A percentile compares a stretch with the other conserved stretches of the same genome.
Conservation (phyloP, 2,113 vertebrate species). For the Ifrita kowaldi region DNA sequence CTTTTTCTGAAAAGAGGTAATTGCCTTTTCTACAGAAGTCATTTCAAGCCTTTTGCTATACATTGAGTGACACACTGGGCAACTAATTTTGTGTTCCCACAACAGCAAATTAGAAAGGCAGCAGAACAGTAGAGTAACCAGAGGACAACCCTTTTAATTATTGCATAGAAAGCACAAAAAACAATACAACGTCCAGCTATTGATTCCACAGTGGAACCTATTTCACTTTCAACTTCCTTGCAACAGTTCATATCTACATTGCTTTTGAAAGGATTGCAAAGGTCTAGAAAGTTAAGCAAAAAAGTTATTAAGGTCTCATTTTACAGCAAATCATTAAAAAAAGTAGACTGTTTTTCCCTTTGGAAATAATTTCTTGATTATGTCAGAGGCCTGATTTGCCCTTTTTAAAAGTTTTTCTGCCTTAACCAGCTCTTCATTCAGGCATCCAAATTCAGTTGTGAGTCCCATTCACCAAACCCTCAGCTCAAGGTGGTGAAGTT, state of each 20-base stretch:
- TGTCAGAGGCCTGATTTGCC: not conserved
- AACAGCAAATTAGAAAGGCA: conserved; percentile 37
- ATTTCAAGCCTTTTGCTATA: conserved; percentile 27
- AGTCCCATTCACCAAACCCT: not conserved
- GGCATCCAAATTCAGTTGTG: not conserved
- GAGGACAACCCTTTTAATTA: not conserved
- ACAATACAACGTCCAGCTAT: not conserved
- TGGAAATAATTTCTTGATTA: not conserved
- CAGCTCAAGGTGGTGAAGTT: not conserved
- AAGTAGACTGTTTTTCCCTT: not conserved
- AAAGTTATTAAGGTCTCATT: not conserved
- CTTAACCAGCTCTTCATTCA: not conserved
- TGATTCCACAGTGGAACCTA: not conserved
- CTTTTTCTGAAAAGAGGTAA: conserved; percentile 27
- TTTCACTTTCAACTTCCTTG: not conserved
- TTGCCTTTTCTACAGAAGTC: conserved; percentile 18
- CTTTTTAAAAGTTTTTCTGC: not conserved
- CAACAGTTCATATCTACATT: not conserved
- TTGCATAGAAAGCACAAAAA: not conserved
- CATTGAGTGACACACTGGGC: conserved; percentile 18
- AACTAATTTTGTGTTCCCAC: conserved; percentile 43
- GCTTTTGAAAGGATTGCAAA: not conserved
- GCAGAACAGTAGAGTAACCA: not conserved
- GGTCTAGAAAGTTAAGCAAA: not conserved
- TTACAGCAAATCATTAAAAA: not conserved